Conservation (phyloP, 2,888 invertebrate genomes). For the Agapetus fuscipes region DNA sequence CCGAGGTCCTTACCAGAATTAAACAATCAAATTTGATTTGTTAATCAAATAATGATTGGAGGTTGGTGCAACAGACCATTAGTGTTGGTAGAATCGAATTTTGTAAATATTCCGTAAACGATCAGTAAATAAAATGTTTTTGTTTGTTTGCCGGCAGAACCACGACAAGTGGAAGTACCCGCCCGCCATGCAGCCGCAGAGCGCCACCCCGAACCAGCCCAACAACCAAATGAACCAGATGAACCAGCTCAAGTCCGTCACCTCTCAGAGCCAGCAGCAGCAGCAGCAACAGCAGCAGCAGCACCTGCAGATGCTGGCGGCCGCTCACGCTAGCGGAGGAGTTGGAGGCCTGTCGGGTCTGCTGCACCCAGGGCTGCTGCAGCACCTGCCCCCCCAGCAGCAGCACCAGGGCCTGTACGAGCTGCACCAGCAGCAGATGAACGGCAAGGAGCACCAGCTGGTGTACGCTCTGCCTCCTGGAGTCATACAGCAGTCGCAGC, state of each 20-base stretch:
- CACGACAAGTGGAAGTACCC: conserved; percentile 83
- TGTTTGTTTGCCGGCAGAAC: conserved; percentile 51
- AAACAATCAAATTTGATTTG: no score
- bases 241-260: conserved; percentile 32
- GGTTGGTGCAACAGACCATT: no score
- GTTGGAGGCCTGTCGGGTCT: conserved; percentile 27
- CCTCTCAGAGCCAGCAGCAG: conserved; percentile 37
- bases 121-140: neutral
- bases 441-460: conserved; percentile 35
- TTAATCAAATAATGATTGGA: no score
- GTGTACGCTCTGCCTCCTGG: conserved; percentile 41
- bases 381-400: conserved; percentile 40
- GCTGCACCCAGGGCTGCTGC: conserved; percentile 24
- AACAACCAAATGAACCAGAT: conserved; percentile 36
- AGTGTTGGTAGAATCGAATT: no score
- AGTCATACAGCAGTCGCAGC: conserved; percentile 49
- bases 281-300: conserved; percentile 29
- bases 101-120: no score
- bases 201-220: conserved; percentile 46
- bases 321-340: conserved; percentile 32
- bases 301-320: conserved; percentile 26
- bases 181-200: conserved; percentile 43
- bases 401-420: conserved; percentile 46
- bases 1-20: no score
- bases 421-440: conserved; percentile 41